Conservation (phyloP, 2,113 vertebrate species). For the Morone chrysops region DNA sequence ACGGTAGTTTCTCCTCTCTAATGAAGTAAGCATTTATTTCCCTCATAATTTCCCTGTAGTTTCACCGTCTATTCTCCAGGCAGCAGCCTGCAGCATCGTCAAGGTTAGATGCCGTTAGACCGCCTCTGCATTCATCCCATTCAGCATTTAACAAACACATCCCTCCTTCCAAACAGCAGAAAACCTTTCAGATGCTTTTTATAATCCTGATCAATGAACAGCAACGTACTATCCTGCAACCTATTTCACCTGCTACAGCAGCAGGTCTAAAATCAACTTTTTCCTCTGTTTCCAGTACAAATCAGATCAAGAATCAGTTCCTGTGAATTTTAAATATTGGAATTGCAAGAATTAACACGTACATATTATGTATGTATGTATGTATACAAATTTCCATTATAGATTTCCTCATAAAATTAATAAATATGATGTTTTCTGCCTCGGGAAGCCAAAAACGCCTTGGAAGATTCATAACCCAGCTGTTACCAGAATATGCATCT, state of each 20-base stretch:
- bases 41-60: neutral
- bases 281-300: neutral
- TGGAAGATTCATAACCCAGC: too few species aligned
- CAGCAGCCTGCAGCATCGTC: neutral
- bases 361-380: too few species aligned
- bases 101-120: neutral
- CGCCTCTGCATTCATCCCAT: neutral
- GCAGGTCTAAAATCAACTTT: neutral
- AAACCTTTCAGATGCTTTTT: neutral
- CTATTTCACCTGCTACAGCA: neutral
- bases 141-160: neutral
- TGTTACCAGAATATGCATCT: too few species aligned
- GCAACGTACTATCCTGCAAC: neutral
- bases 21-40: constrained; percentile 22
- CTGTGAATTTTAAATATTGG: neutral
- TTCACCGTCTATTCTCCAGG: neutral
- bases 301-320: neutral
- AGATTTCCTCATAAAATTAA: too few species aligned
- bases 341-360: neutral
- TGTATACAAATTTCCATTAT: too few species aligned
- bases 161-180: neutral
- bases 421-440: too few species aligned
- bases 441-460: too few species aligned
- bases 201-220: neutral
- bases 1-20: neutral